Evolutionary conservation across 2,888 invertebrate genomes (phyloP), one percentile per base, ranked within the genome.

Genomic region (Caenorhabditis sp.): DNA sequence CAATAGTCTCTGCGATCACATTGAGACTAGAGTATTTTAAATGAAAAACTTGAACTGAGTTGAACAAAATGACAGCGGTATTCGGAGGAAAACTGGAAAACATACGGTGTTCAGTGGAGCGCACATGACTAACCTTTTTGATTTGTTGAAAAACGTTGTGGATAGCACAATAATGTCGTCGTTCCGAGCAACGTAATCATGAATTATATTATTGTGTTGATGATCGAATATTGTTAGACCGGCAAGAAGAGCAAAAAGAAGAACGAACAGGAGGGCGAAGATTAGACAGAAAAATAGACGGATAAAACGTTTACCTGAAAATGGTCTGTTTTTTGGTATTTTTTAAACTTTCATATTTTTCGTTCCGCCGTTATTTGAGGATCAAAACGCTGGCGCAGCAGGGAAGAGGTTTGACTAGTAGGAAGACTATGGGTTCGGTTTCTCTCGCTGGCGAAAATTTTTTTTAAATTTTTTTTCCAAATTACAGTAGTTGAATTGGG

Each of bases 61-160:
- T 83, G 73, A 85, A 83, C 50, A 85, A 64, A n/a, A 85, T 67
- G 8, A 83, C 84, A 23, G 83, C 77, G 19, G 83, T 84, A 65
- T 81, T 81, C n/a, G 78, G 69, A 0, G 79, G 69, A 54, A 76
- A 81, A 64, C 81, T 31, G 31, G 10, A 31, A 31, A 31, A 31
- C 31, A 31, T 31, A 31, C 5, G 10, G 10, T 6, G 4, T 6
- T 31, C 5, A 31, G 31, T 6, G 10, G 31, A 31, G 10, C 31
- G 5, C 10, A 31, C 31, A 31, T 4, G 4, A 31, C 31, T 31
- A 10, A 31, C 31, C 31, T 81, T 55, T 75, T 76, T 4, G 79
- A 77, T 12, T 59, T 66, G 36, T 69, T 69, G 49, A 64, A 77
- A 57, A 58, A 79, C 1, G 76, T 79, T 1, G 79, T 75, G 10